Percentiles rank a stretch among this genome's conserved stretches.
phyloP scores from a whole-genome alignment of 1,140 invertebrate species.

The Charaxes varanes region DNA sequence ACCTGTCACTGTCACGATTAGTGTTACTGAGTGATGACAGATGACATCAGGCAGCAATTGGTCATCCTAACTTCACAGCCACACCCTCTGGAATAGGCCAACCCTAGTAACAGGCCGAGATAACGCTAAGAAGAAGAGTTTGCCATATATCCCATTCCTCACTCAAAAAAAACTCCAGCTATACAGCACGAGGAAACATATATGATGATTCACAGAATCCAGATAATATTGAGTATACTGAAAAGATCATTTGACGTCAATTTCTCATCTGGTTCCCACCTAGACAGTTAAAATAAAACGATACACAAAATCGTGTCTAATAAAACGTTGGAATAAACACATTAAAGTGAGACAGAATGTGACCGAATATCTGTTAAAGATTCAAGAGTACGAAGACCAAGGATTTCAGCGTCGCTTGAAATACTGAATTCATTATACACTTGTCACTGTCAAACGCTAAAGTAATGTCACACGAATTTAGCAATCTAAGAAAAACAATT shows the following conservation, averaged over 20 bases:
- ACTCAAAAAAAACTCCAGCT: too few species aligned
- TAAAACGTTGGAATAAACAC: constrained; percentile 2
- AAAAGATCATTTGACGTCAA: constrained; percentile 5
- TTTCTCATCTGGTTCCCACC: background rate
- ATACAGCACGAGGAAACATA: too few species aligned
- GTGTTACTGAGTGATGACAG: too few species aligned
- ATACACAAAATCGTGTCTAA: background rate
- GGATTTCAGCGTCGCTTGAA: background rate
- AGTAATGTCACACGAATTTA: constrained; percentile 1
- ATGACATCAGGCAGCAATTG: too few species aligned
- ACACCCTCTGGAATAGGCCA: too few species aligned
- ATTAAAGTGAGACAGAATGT: constrained; percentile 1
- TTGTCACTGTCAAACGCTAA: constrained; percentile 10
- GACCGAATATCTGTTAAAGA: background rate
- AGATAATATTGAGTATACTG: too few species aligned
- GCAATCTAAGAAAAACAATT: constrained; percentile 9
- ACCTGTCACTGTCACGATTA: too few species aligned
- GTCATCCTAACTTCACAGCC: too few species aligned
- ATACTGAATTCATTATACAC: background rate
- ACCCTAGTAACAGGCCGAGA: too few species aligned
- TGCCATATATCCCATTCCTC: too few species aligned
- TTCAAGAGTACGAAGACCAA: background rate
- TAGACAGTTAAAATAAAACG: constrained; percentile 2
- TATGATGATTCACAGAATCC: constrained; percentile 15
- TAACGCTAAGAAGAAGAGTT: too few species aligned